Conservation (phyloP, 2,797 vertebrate genomes). For the Rhinoraja longicauda region DNA sequence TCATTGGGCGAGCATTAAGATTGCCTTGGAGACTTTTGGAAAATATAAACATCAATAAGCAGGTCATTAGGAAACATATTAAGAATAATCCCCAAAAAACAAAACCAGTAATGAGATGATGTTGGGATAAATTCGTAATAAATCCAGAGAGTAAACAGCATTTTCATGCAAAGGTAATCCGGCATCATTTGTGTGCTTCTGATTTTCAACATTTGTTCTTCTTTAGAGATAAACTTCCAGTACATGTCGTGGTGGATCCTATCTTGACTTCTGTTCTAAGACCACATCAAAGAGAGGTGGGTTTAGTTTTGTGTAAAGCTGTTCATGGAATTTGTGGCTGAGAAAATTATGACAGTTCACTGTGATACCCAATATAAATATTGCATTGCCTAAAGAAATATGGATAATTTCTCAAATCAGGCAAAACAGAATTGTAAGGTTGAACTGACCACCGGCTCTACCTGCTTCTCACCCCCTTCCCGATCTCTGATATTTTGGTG, state of each 20-base stretch:
- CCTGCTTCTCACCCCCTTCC: too few relatives aligned
- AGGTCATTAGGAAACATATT: neutral
- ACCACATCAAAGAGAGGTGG: constrained; percentile 95
- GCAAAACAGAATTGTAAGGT: too few relatives aligned
- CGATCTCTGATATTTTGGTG: too few relatives aligned
- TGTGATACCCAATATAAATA: neutral
- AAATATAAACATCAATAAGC: neutral
- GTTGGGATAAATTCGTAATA: neutral
- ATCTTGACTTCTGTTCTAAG: constrained; percentile 79
- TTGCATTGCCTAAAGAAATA: neutral
- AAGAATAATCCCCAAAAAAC: neutral
- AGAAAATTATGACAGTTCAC: too few relatives aligned
- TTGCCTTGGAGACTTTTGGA: neutral
- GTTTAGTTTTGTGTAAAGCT: constrained; percentile 23
- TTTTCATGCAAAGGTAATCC: neutral
- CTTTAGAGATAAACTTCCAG: constrained; percentile 78
- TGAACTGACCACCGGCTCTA: too few relatives aligned
- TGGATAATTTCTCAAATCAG: neutral
- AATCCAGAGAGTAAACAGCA: neutral
- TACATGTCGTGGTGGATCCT: constrained; percentile 96
- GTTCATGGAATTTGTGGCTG: neutral
- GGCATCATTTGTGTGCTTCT: neutral
- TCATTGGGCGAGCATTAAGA: neutral
- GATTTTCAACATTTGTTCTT: neutral
- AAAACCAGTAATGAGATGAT: neutral